phyloP scores from a whole-genome alignment of 2,113 vertebrate species.

The Xyrauchen texanus region DNA sequence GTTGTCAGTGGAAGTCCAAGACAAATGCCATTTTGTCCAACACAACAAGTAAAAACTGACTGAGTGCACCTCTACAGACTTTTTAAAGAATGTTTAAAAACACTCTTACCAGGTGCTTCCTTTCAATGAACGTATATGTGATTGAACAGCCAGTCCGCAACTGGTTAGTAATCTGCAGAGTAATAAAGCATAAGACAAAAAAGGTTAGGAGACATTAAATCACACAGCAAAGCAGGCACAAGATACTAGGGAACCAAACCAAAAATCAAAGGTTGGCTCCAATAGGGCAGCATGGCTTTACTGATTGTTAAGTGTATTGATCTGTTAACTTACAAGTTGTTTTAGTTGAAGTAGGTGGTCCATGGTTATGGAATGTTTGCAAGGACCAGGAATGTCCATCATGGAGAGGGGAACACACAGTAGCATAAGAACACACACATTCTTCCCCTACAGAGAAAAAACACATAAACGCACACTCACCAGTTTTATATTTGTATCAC shows the following conservation, averaged over 20 bases:
- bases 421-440: slow-evolving; percentile 75
- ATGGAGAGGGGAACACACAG: slow-evolving; percentile 74
- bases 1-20: no score
- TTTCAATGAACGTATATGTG: slow-evolving; percentile 75
- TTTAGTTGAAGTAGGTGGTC: slow-evolving; percentile 74
- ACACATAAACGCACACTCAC: background rate
- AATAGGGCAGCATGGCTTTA: background rate
- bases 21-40: no score
- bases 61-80: no score
- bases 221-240: background rate
- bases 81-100: background rate
- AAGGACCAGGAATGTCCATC: slow-evolving; percentile 75
- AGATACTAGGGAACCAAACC: no score
- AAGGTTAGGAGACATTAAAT: slow-evolving; percentile 2
- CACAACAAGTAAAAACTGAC: no score
- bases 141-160: slow-evolving; percentile 74
- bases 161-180: slow-evolving; percentile 75
- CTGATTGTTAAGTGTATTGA: background rate
- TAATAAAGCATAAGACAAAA: slow-evolving; percentile 3
- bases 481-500: background rate
- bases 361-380: slow-evolving; percentile 76
- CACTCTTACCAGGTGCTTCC: slow-evolving; percentile 70
- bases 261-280: background rate
- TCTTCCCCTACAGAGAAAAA: slow-evolving; percentile 67
- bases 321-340: slow-evolving; percentile 65